These are phyloP conservation scores for Sphecodes monilicornis DNA, from an alignment of 2,888 invertebrate species.

Conservation along the genomic window DNA sequence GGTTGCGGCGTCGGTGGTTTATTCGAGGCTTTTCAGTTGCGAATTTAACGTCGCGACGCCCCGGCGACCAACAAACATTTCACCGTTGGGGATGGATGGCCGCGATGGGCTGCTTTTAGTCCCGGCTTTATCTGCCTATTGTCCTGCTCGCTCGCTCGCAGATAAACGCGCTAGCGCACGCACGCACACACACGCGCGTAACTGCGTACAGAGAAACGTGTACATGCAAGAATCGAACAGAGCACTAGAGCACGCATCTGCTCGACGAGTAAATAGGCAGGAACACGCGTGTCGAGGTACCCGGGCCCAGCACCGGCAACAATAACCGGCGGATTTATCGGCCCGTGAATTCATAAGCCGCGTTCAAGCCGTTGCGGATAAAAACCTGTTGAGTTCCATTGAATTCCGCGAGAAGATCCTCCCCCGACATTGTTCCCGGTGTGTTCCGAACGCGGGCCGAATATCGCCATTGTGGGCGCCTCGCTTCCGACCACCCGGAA, in stretches of 20 bases:
- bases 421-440: slow-evolving; percentile 31
- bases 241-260: slow-evolving; percentile 10
- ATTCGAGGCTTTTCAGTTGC: slow-evolving; percentile 9
- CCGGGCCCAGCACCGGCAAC: not conserved
- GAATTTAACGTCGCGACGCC: slow-evolving; percentile 18
- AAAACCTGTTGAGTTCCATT: slow-evolving; percentile 64
- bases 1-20: not conserved
- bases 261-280: slow-evolving; percentile 3
- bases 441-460: slow-evolving; percentile 25
- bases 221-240: not conserved
- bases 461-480: slow-evolving; percentile 28
- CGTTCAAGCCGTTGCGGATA: slow-evolving; percentile 45
- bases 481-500: slow-evolving; percentile 25
- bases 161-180: slow-evolving; percentile 13
- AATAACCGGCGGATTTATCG: slow-evolving; percentile 41
- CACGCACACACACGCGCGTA: not conserved
- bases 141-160: slow-evolving; percentile 6
- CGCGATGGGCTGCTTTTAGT: slow-evolving; percentile 29
- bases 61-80: slow-evolving; percentile 19
- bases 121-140: slow-evolving; percentile 40
- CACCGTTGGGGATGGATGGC: not conserved
- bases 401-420: slow-evolving; percentile 24
- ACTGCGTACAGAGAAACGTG: not conserved
- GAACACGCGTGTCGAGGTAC: slow-evolving; percentile 12
- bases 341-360: slow-evolving; percentile 35